These are phyloP conservation scores for Drosophila neocordata DNA, from an alignment of 1,140 invertebrate species.

Conservation along the genomic window DNA sequence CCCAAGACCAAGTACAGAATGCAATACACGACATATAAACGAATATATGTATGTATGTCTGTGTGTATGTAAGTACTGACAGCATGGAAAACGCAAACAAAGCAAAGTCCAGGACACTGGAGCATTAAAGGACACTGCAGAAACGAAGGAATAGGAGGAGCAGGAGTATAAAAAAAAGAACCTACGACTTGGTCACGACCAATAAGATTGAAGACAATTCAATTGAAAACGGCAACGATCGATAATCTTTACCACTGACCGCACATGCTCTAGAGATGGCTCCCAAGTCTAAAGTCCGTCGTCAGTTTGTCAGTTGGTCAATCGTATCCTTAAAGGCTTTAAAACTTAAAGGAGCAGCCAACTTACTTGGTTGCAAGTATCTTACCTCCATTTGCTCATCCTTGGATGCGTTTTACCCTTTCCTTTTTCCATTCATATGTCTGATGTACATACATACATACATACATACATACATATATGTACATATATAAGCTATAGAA, in stretches of 20 bases:
- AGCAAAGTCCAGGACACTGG: conserved; percentile 58
- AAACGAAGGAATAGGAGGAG: not conserved
- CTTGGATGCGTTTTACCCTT: not conserved
- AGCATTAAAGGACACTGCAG: no score
- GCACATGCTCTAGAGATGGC: conserved; percentile 27
- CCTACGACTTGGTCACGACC: conserved; percentile 56
- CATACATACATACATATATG: not conserved
- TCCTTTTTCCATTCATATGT: conserved; percentile 47
- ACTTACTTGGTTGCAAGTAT: not conserved
- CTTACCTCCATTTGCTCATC: no score
- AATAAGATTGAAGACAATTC: conserved; percentile 82
- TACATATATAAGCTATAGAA: conserved; percentile 5
- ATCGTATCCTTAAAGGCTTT: conserved; percentile 52
- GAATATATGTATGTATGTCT: not conserved
- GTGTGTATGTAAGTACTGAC: no score
- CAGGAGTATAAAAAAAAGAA: conserved; percentile 43
- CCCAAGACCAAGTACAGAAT: conserved; percentile 22
- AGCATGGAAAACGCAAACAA: conserved; percentile 61
- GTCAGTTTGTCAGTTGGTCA: conserved; percentile 38
- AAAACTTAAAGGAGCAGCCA: not conserved
- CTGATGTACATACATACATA: conserved; percentile 3
- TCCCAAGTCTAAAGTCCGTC: conserved; percentile 6
- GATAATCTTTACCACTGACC: conserved; percentile 76
- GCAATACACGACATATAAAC: conserved; percentile 13
- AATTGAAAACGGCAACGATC: conserved; percentile 80